Evolutionary conservation across 2,113 vertebrate genomes (phyloP), one percentile per base, ranked within the genome.

Genomic region (Oxyura jamaicensis): DNA sequence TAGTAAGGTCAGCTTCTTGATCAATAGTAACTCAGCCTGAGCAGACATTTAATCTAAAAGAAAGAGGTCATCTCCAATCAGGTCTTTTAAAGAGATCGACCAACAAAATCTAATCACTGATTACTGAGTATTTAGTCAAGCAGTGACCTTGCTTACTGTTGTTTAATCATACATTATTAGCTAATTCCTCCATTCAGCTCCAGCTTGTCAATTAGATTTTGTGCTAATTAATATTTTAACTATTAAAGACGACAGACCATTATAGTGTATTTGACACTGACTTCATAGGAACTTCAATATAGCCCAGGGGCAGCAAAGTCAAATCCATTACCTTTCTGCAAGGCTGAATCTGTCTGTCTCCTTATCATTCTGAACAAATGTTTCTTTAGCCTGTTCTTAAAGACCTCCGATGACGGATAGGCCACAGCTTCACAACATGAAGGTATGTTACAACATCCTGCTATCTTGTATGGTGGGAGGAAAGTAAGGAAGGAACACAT

Each of bases 61-160:
- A 97, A 95, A 97, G 96, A 97, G 96, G 95, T 97, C 96, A 91
- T 97, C 95, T 97, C 77, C 97, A 96, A 93, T 97, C 96, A 96
- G 84, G 84, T 96, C 74, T 83, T 96, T 97, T 86, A 93, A 97
- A 97, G 95, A 97, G 93, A 97, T 96, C 26, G 69, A 95, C 91
- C 84, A 84, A 81, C 86, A 81, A 80, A 85, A 81, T 58, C 72
- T 96, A 96, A 98, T 97, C 93, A 91, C 94, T 94, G 96, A 93
- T 94, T 94, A 80, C 89, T 3, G 79, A 92, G 91, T 94, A 87
- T 96, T 96, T 96, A 97, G 96, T 95, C 93, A 68, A 79, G 66
- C 65, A 93, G 74, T 96, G 97, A 95, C 94, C 93, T 96, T 93
- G 75, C 52, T 89, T 96, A 90, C 86, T 82, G 15, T 95, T 93